Evolutionary conservation across 2,113 vertebrate species (phyloP).

Genomic region (Oryzias melastigma): DNA sequence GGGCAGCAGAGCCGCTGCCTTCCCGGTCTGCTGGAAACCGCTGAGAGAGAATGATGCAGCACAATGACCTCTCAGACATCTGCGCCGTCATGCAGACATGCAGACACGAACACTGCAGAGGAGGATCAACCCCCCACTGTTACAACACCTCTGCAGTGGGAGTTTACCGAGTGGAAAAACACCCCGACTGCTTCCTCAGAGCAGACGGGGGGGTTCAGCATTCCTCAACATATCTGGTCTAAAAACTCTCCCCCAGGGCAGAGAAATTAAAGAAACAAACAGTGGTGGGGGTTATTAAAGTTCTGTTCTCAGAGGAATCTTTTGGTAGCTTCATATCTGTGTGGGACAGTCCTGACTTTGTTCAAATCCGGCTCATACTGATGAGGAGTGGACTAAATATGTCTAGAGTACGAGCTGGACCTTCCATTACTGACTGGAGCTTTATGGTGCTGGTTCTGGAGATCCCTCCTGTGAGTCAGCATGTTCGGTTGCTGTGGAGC

Average conservation of each 20-base stretch:
- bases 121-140: too few species aligned
- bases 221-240: conserved; percentile 3
- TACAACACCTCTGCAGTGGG: conserved; percentile 52
- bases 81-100: not conserved
- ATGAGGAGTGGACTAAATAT: too few species aligned
- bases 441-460: too few species aligned
- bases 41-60: conserved; percentile 42
- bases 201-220: conserved; percentile 12
- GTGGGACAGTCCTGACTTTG: too few species aligned
- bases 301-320: too few species aligned
- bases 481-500: not conserved
- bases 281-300: too few species aligned
- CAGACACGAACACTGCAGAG: not conserved
- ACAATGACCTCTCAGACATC: not conserved
- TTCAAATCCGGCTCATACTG: too few species aligned
- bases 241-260: not conserved
- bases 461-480: too few species aligned
- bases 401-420: too few species aligned
- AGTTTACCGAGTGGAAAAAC: conserved; percentile 75
- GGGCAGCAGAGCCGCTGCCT: conserved; percentile 13
- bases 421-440: too few species aligned
- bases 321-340: too few species aligned
- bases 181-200: conserved; percentile 34
- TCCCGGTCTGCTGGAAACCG: not conserved
- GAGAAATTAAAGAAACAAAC: too few species aligned